Evolutionary conservation across 2,797 vertebrate species (phyloP).

Genomic region (Molossus molossus): DNA sequence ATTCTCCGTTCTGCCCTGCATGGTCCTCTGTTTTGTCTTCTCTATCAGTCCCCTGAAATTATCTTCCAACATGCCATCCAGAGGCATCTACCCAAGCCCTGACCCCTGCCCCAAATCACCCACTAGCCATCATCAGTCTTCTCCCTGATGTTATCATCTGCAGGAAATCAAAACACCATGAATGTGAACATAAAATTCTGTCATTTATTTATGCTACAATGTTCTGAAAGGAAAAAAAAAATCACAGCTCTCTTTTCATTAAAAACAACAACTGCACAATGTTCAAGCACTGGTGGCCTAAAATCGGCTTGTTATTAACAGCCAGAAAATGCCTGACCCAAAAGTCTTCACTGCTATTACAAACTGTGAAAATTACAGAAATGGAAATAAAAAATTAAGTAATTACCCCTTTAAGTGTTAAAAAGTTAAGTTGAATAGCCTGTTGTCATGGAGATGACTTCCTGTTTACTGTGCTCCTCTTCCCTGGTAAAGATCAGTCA

Average conservation of each 20-base stretch:
- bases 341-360: slow-evolving; percentile 85
- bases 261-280: slow-evolving; percentile 38
- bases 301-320: slow-evolving; percentile 87
- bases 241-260: slow-evolving; percentile 69
- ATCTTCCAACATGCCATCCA: not conserved
- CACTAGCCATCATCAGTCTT: not conserved
- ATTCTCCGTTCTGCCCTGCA: not conserved
- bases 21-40: not conserved
- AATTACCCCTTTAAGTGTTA: slow-evolving; percentile 88
- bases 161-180: slow-evolving; percentile 82
- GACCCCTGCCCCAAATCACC: rapidly evolving
- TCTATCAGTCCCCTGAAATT: not conserved
- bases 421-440: slow-evolving; percentile 87
- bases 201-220: slow-evolving; percentile 82
- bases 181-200: slow-evolving; percentile 78
- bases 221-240: slow-evolving; percentile 78
- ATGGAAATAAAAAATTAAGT: slow-evolving; percentile 88
- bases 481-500: slow-evolving; percentile 73
- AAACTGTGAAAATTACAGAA: slow-evolving; percentile 88
- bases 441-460: slow-evolving; percentile 88
- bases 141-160: slow-evolving; percentile 69
- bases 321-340: slow-evolving; percentile 87
- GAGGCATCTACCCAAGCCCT: not conserved
- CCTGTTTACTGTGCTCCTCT: slow-evolving; percentile 84
- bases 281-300: slow-evolving; percentile 73